Base-by-base conservation (phyloP, 2,888 invertebrate genomes). In the Stenurella melanura region DNA sequence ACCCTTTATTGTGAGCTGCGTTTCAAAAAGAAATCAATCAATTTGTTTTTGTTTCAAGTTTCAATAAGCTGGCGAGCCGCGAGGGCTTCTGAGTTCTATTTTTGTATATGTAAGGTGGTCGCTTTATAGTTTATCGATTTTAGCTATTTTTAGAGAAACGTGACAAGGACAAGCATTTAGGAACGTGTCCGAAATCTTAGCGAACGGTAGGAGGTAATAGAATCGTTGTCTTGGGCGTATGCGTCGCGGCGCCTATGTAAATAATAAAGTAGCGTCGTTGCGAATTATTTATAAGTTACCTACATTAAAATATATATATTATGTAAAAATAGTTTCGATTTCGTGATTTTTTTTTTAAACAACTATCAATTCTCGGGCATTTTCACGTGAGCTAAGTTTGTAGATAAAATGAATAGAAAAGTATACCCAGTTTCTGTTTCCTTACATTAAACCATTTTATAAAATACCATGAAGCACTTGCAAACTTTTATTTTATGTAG, bases 81-180 rank as follows among this genome's bases (percentile, higher is more conserved):
- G 69, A 57, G 72, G 77, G 79, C 71, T 75, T 75, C 74, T 69
- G 78, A 77, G 64, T 73, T 78, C 83, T 83, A 84, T 84, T 84
- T 84, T 82, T 75, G 81, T 78, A 76, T 68, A 73, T 76, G 82
- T 83, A 81, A 83, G 83, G 83, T 83, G 83, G 83, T 83, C 83
- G 83, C 80, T 82, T 81, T 79, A 81, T 82, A 80, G 81, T 83
- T 83, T 83, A 83, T 84, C 78, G 83, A 83, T 84, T 83, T 73
- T 61, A 26, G 78, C 80, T 83, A 83, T 83, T 82, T 83, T 84
- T 83, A 83, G 83, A 80, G 63, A 79, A 80, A 79, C 80, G 78
- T 78, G 80, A 77, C 79, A 79, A 79, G 79, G 79, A 77, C 79
- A 72, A 69, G 73, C 11, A 26, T 56, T 74, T 60, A 67, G 78